Base-by-base conservation (phyloP, 2,888 invertebrate genomes). In the Xylota segnis region DNA sequence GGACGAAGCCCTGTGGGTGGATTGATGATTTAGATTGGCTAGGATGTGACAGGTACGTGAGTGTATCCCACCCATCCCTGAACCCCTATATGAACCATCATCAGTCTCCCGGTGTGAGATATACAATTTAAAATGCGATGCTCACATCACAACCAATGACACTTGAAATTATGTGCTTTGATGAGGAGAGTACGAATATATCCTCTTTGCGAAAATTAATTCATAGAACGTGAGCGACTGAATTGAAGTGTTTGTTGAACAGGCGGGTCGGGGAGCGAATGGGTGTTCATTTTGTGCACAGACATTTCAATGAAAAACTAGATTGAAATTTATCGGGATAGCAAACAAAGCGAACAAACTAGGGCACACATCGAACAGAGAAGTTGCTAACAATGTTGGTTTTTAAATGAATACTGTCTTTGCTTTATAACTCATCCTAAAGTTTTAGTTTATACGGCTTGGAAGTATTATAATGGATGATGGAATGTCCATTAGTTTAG, bases 91-190 rank as follows among this genome's bases (percentile, higher is more conserved):
- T 47, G 12, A 12, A 18, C 27, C 58, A 56, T 37, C 59, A 72
- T 50, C 71, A 37, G 27, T 72, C 27, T 47, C 59, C 50, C 59
- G n/a, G 59, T 37, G 59, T 59, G 27, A 27, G 27, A 50, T 18
- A 66, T 45, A 81, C 52, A 66, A 68, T 66, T 68, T 81, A 59
- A 81, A 81, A 66, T 81, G 40, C 43, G 50, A 66, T 75, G 75
- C 75, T 81, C 45, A 59, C 50, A 72, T 72, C 63, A 65, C 74
- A 75, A 61, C 52, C 59, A 81, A 81, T 75, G 75, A 54, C 34
- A 75, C 74, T 75, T 65, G 75, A 75, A 81, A 81, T 75, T 75
- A 81, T 81, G 54, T 75, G 27, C 68, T 68, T 75, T 75, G 75
- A 68, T 68, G 75, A 68, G n/a, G 9, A 50, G 65, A 66, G 52